Conservation (phyloP, 2,113 vertebrate genomes). For the Oceanodroma tethys region DNA sequence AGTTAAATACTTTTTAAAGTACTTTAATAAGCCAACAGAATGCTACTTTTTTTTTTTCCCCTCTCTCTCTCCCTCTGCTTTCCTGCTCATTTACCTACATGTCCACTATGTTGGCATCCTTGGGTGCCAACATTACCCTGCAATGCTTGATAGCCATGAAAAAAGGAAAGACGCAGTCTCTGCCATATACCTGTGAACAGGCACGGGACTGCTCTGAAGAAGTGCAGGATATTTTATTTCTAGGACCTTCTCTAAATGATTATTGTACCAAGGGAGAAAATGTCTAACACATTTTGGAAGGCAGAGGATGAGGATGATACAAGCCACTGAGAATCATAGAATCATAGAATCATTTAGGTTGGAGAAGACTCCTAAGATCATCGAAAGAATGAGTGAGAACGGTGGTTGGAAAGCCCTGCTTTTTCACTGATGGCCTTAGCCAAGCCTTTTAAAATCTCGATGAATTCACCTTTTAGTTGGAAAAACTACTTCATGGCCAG, state of each 20-base stretch:
- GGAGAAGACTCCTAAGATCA: background rate
- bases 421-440: background rate
- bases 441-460: background rate
- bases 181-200: background rate
- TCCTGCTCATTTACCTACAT: background rate
- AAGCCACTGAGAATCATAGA: background rate
- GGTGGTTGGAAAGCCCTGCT: background rate
- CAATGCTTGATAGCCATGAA: background rate
- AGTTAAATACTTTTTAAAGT: background rate
- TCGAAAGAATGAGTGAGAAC: background rate
- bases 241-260: background rate
- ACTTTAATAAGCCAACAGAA: background rate
- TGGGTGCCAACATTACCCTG: background rate
- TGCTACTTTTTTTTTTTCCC: background rate
- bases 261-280: background rate
- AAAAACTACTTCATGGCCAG: background rate
- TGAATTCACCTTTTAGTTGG: background rate
- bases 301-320: background rate
- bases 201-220: rapidly evolving
- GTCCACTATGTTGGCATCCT: background rate
- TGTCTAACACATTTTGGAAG: background rate
- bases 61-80: background rate
- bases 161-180: background rate
- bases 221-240: background rate
- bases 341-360: background rate